Base-by-base conservation (phyloP, 2,888 invertebrate genomes). In the Sinodicranocentrus sp. region DNA sequence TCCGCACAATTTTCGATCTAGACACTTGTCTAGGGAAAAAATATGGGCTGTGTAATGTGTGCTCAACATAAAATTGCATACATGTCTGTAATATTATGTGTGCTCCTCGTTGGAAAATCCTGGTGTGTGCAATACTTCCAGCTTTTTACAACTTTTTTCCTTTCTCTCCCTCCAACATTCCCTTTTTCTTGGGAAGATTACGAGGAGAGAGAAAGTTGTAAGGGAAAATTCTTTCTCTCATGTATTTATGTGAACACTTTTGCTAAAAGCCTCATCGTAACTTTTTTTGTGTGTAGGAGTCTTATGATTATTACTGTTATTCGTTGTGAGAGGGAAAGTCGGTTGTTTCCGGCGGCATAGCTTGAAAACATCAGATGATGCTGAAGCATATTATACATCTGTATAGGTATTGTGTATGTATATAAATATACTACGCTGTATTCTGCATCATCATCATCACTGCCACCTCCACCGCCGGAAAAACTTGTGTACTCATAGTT, bases 221-320 rank as follows among this genome's bases (percentile, higher is more conserved):
- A 33, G 43, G 19, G 2, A 23, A 57, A 25, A 63, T n/a, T 48
- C 57, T 65, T 67, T 67, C 23, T 48, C 10, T 33, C 63, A 19
- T 28, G 33, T 63, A 63, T 63, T 63, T 63, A 63, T 63, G 63
- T 63, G 63, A 63, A 63, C 33, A 19, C 63, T 63, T 63, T 63
- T n/a, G 19, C 33, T 33, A 39, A 63, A 63, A 63, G 28, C 8
- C 65, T 65, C 25, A 33, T 17, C 0, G 57, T n/a, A 13, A 52
- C 17, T 52, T 13, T 2, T 54, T 5, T 19, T 54, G 17, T 25
- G 57, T 57, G 57, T 57, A 44, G 68, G 68, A 59, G 68, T 26
- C 68, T 77, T 77, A 77, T 77, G 77, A 68, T 77, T 77, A 77
- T 77, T 77, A 68, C 68, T 52, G 59, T 77, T 77, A 57, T 77